Evolutionary conservation across 1,140 invertebrate species (phyloP).

Genomic region (Hyles vespertilio): DNA sequence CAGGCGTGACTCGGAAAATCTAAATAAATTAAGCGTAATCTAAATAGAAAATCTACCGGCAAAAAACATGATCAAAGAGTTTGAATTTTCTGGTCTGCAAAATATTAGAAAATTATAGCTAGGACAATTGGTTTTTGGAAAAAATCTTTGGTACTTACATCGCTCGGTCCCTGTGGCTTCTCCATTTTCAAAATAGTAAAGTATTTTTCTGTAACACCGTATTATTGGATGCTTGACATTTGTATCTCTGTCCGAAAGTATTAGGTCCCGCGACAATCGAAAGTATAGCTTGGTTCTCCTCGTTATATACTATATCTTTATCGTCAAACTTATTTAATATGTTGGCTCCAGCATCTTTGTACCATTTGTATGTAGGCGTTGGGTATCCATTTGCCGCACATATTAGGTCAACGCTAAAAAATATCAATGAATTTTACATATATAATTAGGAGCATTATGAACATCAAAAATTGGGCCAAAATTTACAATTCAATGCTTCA

Average conservation of each 20-base stretch:
- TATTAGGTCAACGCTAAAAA: constrained; percentile 43
- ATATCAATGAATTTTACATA: background rate
- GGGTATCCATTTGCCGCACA: constrained; percentile 46
- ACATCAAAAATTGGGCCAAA: too few species aligned
- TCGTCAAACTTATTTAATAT: constrained; percentile 35
- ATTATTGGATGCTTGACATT: constrained; percentile 41
- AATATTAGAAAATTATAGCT: too few species aligned
- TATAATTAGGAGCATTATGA: too few species aligned
- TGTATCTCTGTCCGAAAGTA: constrained; percentile 34
- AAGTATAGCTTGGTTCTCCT: constrained; percentile 35
- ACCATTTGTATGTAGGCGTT: constrained; percentile 47
- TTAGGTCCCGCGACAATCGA: constrained; percentile 27
- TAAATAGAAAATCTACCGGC: too few species aligned
- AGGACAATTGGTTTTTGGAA: background rate
- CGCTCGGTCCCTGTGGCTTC: constrained; percentile 33
- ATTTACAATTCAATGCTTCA: too few species aligned
- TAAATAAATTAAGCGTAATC: too few species aligned
- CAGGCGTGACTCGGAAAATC: too few species aligned
- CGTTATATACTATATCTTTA: constrained; percentile 30
- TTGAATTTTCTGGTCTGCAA: too few species aligned
- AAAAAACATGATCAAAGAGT: too few species aligned
- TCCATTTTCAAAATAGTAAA: constrained; percentile 39
- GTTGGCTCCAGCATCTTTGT: constrained; percentile 33
- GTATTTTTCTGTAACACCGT: constrained; percentile 32
- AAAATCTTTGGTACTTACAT: constrained; percentile 25